Evolutionary conservation across 2,797 vertebrate genomes (phyloP), one percentile per base, ranked within the genome.

Genomic region (Botia almorhae): DNA sequence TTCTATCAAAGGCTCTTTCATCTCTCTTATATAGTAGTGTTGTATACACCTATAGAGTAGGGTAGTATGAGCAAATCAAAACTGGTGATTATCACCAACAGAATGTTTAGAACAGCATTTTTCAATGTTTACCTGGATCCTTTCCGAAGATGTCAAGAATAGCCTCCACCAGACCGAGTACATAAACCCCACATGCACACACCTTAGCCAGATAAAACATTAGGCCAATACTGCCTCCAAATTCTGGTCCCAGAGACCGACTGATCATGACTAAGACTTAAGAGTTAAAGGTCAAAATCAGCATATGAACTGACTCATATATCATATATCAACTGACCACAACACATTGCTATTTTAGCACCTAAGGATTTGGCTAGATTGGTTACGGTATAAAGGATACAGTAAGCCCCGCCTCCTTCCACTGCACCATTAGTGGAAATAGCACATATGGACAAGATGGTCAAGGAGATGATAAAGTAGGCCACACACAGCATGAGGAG

Each of bases 171-270:
- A 98, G 93, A 11, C 96, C 96, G 2, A 98, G 94, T 21, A 98
- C 92, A 19, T 96, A 98, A 23, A 96, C 96, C 0, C 96, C 96
- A 78, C 96, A 97, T 0, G 95, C 95, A 46, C 92, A 97, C 71
- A 97, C 95, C 33, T 98, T 98, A 58, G 96, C 96, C 82, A 98
- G 82, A 89, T 94, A 98, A 91, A 97, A 97, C 96, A 98, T 97
- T 67, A 98, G 91, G 16, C 96, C 96, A 0, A 98, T 97, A 86
- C 96, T 97, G 78, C 96, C 96, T 1, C 96, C 96, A 14, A 98
- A 97, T 91, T 98, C 96, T 0, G 96, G 96, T 6, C 96, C 96
- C 86, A 98, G 88, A 0, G 96, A 96, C 1, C 96, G 93, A 33
- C 96, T 97, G 86, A 98, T 97, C 96, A 98, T 97, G 86, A 95